A percentile compares a stretch with the other conserved stretches of the same genome.
These are phyloP conservation scores for Strix uralensis DNA, from an alignment of 2,113 vertebrate species.

Conservation along the genomic window DNA sequence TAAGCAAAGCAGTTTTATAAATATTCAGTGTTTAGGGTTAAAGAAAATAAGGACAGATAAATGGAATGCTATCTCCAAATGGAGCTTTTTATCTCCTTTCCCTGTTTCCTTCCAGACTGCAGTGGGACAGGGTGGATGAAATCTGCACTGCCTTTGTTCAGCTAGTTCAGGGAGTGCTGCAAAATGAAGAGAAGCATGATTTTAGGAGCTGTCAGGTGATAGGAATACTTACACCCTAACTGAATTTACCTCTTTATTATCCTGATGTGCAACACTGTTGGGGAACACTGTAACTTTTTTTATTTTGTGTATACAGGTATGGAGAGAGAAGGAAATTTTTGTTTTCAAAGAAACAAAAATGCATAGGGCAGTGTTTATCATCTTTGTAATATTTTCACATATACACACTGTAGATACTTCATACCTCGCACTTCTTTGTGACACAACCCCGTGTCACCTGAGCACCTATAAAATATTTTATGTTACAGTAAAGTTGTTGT, in stretches of 20 bases:
- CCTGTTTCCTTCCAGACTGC: rapidly evolving
- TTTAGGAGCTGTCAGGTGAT: background rate
- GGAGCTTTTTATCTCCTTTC: background rate
- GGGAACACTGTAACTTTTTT: background rate
- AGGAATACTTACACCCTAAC: background rate
- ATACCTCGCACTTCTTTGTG: background rate
- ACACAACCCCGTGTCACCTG: background rate
- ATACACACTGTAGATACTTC: background rate
- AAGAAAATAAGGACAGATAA: background rate
- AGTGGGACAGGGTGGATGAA: background rate
- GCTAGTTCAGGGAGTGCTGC: background rate
- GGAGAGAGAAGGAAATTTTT: background rate
- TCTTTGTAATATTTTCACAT: background rate
- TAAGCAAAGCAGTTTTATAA: background rate
- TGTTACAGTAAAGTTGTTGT: background rate
- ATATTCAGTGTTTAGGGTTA: background rate
- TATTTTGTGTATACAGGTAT: rapidly evolving
- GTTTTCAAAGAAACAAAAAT: background rate
- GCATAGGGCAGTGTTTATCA: background rate
- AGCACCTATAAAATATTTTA: background rate
- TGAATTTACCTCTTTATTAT: background rate
- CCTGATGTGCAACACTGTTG: rapidly evolving
- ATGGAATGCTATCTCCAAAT: rapidly evolving
- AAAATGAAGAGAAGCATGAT: background rate
- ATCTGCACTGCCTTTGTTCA: background rate